Percentiles rank a stretch among this genome's conserved stretches.
These are phyloP conservation scores for Drymodes brunneopygia DNA, from an alignment of 2,113 vertebrate species.

Conservation along the genomic window DNA sequence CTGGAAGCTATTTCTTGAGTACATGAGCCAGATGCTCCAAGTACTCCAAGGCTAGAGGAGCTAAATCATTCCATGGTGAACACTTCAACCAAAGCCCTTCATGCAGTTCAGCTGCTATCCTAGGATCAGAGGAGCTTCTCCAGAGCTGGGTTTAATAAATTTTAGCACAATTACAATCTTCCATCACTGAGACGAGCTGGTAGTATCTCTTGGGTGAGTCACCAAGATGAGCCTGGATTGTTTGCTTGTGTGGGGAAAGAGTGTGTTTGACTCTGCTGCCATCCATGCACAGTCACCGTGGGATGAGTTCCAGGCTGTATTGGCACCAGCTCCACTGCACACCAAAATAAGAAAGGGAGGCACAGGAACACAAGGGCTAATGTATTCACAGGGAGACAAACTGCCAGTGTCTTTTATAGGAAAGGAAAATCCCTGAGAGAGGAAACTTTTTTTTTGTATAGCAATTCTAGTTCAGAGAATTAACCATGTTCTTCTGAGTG, in stretches of 20 bases:
- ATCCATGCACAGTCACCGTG: not conserved
- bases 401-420: not conserved
- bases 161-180: not conserved
- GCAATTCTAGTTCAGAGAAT: not conserved
- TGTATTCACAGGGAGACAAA: not conserved
- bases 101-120: not conserved
- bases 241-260: not conserved
- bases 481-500: not conserved
- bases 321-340: not conserved
- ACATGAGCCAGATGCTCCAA: not conserved
- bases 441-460: not conserved
- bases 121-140: not conserved
- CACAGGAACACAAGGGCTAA: not conserved
- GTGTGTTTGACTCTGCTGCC: not conserved
- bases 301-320: not conserved
- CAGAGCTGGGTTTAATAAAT: not conserved
- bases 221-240: not conserved
- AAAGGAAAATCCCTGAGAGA: not conserved
- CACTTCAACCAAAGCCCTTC: not conserved
- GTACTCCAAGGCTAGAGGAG: not conserved
- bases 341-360: not conserved
- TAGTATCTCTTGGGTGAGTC: not conserved
- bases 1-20: not conserved
- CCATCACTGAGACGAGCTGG: not conserved
- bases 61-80: not conserved